Percentiles rank a stretch among this genome's conserved stretches.
Evolutionary conservation across 2,113 vertebrate genomes (phyloP).

Genomic region (Ivindomyrus marchei): DNA sequence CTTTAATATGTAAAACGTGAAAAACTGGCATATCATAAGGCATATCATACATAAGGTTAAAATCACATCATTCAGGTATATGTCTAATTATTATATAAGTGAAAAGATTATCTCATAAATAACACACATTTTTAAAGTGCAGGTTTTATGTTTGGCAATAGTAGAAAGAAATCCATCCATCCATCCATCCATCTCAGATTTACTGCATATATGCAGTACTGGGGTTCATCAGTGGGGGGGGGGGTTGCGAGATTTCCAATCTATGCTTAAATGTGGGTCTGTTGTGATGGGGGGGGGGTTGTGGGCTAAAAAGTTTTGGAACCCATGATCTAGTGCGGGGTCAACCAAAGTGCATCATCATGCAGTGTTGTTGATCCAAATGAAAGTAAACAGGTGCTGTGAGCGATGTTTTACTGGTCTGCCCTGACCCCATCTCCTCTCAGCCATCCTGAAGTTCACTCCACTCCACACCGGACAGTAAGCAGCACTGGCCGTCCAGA

Average conservation of each 20-base stretch:
- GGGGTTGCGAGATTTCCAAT: neutral
- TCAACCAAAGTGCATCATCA: neutral
- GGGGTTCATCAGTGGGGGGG: too few relatives aligned
- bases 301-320: neutral
- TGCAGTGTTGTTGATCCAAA: neutral
- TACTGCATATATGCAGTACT: too few relatives aligned
- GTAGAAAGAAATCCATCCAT: neutral
- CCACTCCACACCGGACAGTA: neutral
- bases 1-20: neutral
- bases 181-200: too few relatives aligned
- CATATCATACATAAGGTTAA: neutral
- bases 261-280: too few relatives aligned
- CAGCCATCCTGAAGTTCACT: neutral
- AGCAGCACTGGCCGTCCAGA: neutral
- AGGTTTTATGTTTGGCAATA: neutral
- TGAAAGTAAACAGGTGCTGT: conserved; percentile 9
- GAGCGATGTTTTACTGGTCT: neutral
- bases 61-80: neutral
- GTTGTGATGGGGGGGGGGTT: too few relatives aligned
- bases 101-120: neutral
- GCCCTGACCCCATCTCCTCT: neutral
- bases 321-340: neutral
- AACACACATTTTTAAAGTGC: neutral
- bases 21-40: neutral
- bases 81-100: neutral